Base-by-base conservation (phyloP, 1,140 invertebrate genomes). In the Berghia stephanieae region DNA sequence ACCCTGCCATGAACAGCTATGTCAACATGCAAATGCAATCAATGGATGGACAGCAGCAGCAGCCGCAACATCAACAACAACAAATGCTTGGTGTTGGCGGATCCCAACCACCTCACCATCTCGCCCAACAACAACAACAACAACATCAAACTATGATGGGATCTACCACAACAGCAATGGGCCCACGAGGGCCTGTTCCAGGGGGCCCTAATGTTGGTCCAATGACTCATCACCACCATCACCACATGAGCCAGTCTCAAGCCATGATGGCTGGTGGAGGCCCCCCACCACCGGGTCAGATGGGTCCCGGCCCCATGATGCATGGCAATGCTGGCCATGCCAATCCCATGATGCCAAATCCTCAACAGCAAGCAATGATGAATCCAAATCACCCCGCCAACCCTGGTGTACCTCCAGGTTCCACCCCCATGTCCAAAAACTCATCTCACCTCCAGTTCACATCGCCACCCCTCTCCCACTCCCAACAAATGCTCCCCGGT, bases 81-180 rank as follows among this genome's bases (percentile, higher is more conserved):
- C 79, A 69, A 52, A n/a, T 63, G 57, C 57, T 8, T 8, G 57
- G 57, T 16, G 13, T 31, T 10, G 57, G 57, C 8, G 13, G 13
- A n/a, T n/a, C n/a, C n/a, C n/a, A n/a, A n/a, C n/a, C n/a, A n/a
- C n/a, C n/a, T n/a, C n/a, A n/a, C n/a, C n/a, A n/a, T n/a, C n/a
- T n/a, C n/a, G n/a, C n/a, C n/a, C n/a, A n/a, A n/a, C n/a, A n/a
- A n/a, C n/a, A n/a, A n/a, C 69, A 69, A 49, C 55, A 69, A 69
- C 55, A 46, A 18, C 43, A 80, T 84, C 79, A 79, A 36, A 79
- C 69, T 60, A 77, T 80, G 75, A 73, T 80, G 70, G 75, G 78
- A 68, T 57, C 80, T 89, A 91, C 90, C 79, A 90, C 90, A 78
- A 34, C 55, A 77, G 86, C 88, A 78, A 91, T 91, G 90, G 89